Percentiles rank a stretch among this genome's conserved stretches.
phyloP scores from a whole-genome alignment of 2,797 vertebrate species.

The Oreochromis grahami region DNA sequence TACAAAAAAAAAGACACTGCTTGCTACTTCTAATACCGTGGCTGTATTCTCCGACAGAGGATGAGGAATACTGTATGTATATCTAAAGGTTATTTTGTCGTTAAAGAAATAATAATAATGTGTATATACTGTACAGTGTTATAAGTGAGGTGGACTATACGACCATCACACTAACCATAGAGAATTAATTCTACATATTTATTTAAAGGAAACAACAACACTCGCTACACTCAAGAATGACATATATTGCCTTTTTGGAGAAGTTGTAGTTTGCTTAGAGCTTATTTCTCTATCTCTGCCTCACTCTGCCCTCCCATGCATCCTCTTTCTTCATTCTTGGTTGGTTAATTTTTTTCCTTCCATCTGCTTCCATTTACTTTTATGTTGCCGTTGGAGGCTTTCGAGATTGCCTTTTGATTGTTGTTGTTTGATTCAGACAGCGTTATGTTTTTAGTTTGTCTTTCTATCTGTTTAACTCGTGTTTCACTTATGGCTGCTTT shows the following conservation, averaged over 20 bases:
- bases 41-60: conserved; percentile 74
- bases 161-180: conserved; percentile 59
- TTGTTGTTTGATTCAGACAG: background rate
- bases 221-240: conserved; percentile 78
- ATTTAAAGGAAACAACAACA: conserved; percentile 69
- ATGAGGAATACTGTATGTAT: conserved; percentile 68
- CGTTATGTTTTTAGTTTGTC: background rate
- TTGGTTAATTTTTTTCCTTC: background rate
- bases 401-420: background rate
- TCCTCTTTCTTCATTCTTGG: conserved; percentile 4
- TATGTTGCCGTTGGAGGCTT: background rate
- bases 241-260: conserved; percentile 85
- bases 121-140: conserved; percentile 84
- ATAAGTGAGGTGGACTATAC: conserved; percentile 56
- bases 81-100: conserved; percentile 80
- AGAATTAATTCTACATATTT: conserved; percentile 76
- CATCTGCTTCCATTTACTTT: background rate
- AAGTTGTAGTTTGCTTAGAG: conserved; percentile 47
- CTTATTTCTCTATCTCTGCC: conserved; percentile 47
- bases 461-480: background rate
- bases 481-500: background rate
- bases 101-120: conserved; percentile 65
- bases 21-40: conserved; percentile 74
- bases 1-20: conserved; percentile 66
- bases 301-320: conserved; percentile 5